Conservation (phyloP, 2,113 vertebrate genomes). For the Calcarius ornatus region DNA sequence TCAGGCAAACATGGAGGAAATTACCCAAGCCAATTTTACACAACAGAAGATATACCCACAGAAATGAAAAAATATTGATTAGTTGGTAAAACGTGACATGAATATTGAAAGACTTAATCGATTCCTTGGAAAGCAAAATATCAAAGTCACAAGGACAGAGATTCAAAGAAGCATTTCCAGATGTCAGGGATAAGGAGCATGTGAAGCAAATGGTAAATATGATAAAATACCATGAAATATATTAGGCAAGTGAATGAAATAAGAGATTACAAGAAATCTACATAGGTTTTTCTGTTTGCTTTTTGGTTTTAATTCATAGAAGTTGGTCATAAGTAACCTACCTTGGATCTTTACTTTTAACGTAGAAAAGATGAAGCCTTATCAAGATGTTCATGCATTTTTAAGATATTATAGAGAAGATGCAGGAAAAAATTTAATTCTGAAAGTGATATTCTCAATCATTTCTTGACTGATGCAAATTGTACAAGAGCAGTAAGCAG, state of each 20-base stretch:
- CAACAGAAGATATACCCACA: not conserved
- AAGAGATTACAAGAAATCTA: not conserved
- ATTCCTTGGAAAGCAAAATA: not conserved
- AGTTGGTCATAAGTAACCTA: not conserved
- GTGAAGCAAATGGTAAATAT: not conserved
- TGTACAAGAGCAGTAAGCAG: not conserved
- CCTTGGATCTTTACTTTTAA: not conserved
- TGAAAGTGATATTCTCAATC: not conserved
- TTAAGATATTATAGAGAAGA: not conserved
- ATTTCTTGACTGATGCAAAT: not conserved
- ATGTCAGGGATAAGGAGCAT: not conserved
- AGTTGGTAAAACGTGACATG: not conserved
- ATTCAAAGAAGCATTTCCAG: not conserved
- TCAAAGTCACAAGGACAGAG: not conserved
- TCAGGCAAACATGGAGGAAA: not conserved
- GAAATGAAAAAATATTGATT: not conserved
- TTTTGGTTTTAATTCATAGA: not conserved
- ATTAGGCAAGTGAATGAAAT: not conserved
- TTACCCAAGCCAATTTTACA: not conserved
- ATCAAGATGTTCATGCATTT: not conserved
- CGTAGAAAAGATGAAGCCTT: not conserved
- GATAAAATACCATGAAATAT: not conserved
- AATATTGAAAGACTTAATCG: not conserved
- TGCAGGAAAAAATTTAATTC: not conserved
- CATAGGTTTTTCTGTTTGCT: fast-evolving